Conservation (phyloP, 2,797 vertebrate species). For the Carcharodon carcharias region DNA sequence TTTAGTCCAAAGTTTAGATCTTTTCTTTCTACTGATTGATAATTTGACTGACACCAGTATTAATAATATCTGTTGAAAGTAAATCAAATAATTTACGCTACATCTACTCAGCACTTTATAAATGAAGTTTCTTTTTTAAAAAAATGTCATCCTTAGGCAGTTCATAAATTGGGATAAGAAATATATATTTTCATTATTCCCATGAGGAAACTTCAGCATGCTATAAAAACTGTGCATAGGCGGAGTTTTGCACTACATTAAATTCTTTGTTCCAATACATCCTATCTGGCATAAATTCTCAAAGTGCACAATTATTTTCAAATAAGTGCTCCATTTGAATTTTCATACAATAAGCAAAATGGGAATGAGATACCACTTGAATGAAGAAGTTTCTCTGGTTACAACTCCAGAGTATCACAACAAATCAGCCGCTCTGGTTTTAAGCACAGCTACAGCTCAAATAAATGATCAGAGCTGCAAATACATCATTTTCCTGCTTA, state of each 20-base stretch:
- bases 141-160: background rate
- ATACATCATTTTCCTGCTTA: background rate
- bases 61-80: background rate
- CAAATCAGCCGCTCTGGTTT: background rate
- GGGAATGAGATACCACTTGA: background rate
- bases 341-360: background rate
- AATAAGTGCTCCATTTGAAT: background rate
- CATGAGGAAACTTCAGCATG: background rate
- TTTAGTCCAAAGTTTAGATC: background rate
- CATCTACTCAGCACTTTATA: background rate
- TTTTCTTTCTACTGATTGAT: background rate
- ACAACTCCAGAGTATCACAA: too few relatives aligned
- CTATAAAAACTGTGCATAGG: background rate
- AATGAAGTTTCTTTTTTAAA: background rate
- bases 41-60: background rate
- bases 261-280: background rate
- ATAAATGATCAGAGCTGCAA: background rate
- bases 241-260: background rate
- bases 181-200: background rate
- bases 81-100: background rate
- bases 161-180: background rate
- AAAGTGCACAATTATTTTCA: background rate
- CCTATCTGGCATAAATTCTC: background rate
- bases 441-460: background rate
- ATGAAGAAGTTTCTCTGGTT: background rate